Percentiles rank a stretch among this genome's conserved stretches.
These are phyloP conservation scores for Mustela erminea DNA, from an alignment of 2,797 vertebrate species.

Conservation along the genomic window DNA sequence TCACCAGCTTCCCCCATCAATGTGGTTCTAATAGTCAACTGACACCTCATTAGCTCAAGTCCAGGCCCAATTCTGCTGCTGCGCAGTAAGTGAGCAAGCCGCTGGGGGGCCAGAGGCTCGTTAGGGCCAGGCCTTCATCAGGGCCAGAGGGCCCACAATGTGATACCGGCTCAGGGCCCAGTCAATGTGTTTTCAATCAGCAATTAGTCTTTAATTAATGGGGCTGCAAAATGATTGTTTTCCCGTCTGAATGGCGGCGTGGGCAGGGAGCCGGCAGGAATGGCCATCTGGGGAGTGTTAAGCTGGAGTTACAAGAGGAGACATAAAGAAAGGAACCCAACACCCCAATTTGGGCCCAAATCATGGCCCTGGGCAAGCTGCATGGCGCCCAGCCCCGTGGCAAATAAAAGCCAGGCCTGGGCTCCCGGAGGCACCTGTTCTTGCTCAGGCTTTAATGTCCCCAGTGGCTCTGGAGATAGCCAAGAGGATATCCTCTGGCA, in stretches of 20 bases:
- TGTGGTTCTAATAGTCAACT: conserved; percentile 89
- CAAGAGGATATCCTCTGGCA: not conserved
- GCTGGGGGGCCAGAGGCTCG: conserved; percentile 67
- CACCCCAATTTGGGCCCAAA: conserved; percentile 73
- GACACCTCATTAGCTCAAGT: conserved; percentile 88
- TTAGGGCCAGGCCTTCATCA: conserved; percentile 73
- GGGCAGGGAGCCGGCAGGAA: conserved; percentile 80
- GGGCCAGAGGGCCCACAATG: conserved; percentile 69
- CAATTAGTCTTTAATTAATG: conserved; percentile 88
- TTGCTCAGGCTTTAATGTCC: conserved; percentile 23
- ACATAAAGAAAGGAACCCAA: conserved; percentile 81
- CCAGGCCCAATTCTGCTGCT: conserved; percentile 80
- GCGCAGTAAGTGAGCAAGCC: conserved; percentile 57
- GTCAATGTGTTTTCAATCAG: conserved; percentile 87
- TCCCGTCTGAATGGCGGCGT: conserved; percentile 79
- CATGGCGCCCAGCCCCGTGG: conserved; percentile 71
- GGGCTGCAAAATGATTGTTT: conserved; percentile 84
- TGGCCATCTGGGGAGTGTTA: conserved; percentile 84
- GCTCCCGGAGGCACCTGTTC: conserved; percentile 71
- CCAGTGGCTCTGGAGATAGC: conserved; percentile 17
- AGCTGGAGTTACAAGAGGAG: conserved; percentile 79
- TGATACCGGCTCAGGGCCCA: conserved; percentile 78
- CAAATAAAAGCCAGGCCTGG: conserved; percentile 76
- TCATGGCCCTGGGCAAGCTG: conserved; percentile 72
- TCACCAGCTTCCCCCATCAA: conserved; percentile 85